Evolutionary conservation across 2,888 invertebrate genomes (phyloP).

Genomic region (Eristalis tenax): DNA sequence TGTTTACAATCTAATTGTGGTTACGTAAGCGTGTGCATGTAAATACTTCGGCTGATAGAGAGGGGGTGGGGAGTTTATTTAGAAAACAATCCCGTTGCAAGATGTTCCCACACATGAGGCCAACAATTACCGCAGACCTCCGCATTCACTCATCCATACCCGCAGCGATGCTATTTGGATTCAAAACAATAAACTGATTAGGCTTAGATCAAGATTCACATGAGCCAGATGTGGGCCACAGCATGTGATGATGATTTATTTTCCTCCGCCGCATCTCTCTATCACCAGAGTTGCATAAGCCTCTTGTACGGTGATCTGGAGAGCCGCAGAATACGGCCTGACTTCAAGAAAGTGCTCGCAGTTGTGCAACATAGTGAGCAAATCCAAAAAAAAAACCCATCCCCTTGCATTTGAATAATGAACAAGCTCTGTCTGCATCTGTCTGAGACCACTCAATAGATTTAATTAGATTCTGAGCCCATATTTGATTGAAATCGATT

Average conservation of each 20-base stretch:
- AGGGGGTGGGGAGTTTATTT: slow-evolving; percentile 30
- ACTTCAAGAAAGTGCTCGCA: neutral
- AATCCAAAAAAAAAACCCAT: neutral
- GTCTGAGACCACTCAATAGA: neutral
- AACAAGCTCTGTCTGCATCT: neutral
- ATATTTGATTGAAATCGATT: neutral
- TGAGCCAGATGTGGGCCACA: neutral
- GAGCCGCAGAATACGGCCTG: no score
- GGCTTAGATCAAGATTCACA: slow-evolving; percentile 35
- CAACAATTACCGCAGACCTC: neutral
- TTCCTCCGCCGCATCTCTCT: neutral
- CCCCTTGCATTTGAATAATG: neutral
- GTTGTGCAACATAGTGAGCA: neutral
- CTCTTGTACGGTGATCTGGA: neutral
- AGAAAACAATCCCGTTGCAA: slow-evolving; percentile 18
- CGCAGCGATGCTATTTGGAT: slow-evolving; percentile 9
- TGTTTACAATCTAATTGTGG: slow-evolving; percentile 33
- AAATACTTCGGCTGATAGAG: neutral
- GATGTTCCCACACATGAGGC: slow-evolving; percentile 38
- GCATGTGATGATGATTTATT: slow-evolving; percentile 8
- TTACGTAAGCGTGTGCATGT: slow-evolving; percentile 43
- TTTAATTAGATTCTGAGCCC: neutral
- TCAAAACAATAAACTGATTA: slow-evolving; percentile 46
- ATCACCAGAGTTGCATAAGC: neutral
- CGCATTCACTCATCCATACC: slow-evolving; percentile 5